Evolutionary conservation across 2,113 vertebrate genomes (phyloP).

Genomic region (Python bivittatus): DNA sequence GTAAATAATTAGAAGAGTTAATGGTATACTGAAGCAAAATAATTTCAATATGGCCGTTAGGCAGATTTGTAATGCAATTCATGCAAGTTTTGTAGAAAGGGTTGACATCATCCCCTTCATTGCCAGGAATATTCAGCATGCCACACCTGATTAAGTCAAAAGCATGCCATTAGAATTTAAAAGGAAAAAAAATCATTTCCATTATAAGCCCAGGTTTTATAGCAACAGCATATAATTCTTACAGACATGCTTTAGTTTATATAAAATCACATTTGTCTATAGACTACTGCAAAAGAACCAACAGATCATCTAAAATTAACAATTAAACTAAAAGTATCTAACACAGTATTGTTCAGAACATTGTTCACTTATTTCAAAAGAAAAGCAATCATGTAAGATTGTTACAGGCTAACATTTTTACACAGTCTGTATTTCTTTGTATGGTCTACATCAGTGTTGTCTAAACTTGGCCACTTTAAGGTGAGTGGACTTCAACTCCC

Average conservation of each 20-base stretch:
- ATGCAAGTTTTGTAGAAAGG: slow-evolving; percentile 21
- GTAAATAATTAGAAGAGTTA: slow-evolving; percentile 21
- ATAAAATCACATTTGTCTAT: not conserved
- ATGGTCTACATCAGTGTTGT: not conserved
- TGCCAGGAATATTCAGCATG: not conserved
- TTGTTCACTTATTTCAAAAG: not conserved
- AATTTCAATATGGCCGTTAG: slow-evolving; percentile 35
- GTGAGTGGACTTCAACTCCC: too few relatives aligned
- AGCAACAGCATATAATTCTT: not conserved
- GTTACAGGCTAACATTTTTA: not conserved
- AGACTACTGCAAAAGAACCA: slow-evolving; percentile 19
- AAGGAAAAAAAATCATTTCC: not conserved
- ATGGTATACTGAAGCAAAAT: not conserved
- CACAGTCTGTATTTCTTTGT: not conserved
- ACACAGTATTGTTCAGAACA: not conserved
- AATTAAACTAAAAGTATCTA: slow-evolving; percentile 23
- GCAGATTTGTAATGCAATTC: not conserved
- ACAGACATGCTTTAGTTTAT: rapidly evolving
- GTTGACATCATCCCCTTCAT: rapidly evolving
- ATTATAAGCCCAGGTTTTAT: slow-evolving; percentile 19
- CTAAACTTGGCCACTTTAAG: too few relatives aligned
- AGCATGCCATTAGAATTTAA: slow-evolving; percentile 16
- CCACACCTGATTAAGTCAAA: not conserved
- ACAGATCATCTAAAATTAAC: slow-evolving; percentile 8
- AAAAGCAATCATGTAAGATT: not conserved